Conservation (phyloP, 2,888 invertebrate species). For the Mechanitis messenoides region DNA sequence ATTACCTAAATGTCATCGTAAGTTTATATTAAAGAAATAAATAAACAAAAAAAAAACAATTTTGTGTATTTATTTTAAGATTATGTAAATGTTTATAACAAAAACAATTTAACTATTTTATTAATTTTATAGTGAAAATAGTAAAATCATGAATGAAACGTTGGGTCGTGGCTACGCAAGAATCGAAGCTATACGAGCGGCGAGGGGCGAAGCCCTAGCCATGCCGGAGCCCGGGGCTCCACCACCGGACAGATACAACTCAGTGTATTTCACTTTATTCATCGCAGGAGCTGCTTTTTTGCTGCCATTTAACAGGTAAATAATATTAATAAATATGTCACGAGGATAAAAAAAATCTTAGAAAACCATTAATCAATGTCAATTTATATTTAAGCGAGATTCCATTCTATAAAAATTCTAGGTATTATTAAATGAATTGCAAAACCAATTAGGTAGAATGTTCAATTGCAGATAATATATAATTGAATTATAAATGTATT, state of each 20-base stretch:
- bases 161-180: conserved; percentile 81
- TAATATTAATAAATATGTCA: conserved; percentile 6
- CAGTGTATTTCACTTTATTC: conserved; percentile 84
- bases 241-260: conserved; percentile 82
- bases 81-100: conserved; percentile 1
- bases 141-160: conserved; percentile 77
- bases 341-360: no score
- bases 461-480: no score
- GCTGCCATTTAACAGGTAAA: conserved; percentile 92
- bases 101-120: conserved; percentile 1
- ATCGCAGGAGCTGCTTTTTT: conserved; percentile 93
- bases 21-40: conserved; percentile 8
- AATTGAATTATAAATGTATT: neutral
- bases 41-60: neutral
- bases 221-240: conserved; percentile 76
- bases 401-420: no score
- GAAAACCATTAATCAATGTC: no score
- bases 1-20: neutral
- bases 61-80: neutral
- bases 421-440: no score
- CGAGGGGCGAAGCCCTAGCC: conserved; percentile 63
- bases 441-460: no score
- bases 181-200: conserved; percentile 75
- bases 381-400: no score
- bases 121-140: conserved; percentile 11